Evolutionary conservation across 2,113 vertebrate species (phyloP), one percentile per base, ranked within the genome.

Genomic region (Melierax canorus): DNA sequence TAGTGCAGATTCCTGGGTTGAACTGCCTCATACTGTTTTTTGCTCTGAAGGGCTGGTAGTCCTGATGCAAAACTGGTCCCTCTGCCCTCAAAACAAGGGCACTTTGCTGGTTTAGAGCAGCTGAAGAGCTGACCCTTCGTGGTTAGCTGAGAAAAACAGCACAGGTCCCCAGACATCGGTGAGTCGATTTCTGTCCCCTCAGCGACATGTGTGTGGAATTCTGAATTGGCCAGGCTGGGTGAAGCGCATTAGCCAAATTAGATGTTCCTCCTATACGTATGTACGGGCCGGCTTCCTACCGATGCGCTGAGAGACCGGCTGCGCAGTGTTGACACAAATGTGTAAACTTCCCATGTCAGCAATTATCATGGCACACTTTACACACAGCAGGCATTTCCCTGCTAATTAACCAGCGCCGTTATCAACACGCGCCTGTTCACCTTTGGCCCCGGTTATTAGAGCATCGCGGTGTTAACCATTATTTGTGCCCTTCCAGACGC

Each of bases 401-500:
- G 50, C 66, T 74, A 59, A 93, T 74, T 75, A 55, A 36, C 38
- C 17, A 18, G n/a, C 2, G 0, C 38, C 6, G 0, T 78, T 64
- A 32, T 5, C 46, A 14, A 34, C 3, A 2, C 0, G 3, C 0
- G 5, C 29, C 34, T 15, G 11, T 19, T 45, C 51, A 12, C 75
- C 63, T 27, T n/a, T 6, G 30, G 64, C 18, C 8, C 5, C 59
- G 8, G 43, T 5, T 43, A 11, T 50, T 32, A 30, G 55, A 30
- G 30, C 41, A 8, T 59, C 1, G 1, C 8, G 5, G 48, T 1
- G 1, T 38, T 66, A 10, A 15, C 15, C 1, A 2, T 2, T 14
- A 4, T 15, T 45, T 59, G 34, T 41, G 50, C 29, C 38, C 43
- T 51, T 11, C 2, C n/a, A 26, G 62, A 15, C 12, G 1, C 34